Base-by-base conservation (phyloP, 2,888 invertebrate species). In the Ceriagrion tenellum region DNA sequence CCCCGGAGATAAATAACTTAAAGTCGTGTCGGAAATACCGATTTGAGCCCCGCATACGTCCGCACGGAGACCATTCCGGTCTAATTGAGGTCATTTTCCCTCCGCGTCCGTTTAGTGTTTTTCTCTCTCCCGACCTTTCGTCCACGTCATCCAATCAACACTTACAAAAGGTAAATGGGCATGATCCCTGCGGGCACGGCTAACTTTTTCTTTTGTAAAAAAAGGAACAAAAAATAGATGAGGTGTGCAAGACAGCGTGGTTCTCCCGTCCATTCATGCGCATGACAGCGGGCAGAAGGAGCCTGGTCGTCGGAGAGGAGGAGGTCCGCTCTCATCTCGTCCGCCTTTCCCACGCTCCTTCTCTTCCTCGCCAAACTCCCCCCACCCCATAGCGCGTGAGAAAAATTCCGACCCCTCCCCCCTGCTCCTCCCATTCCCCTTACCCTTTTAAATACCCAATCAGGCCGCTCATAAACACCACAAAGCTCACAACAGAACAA, bases 301-400 rank as follows among this genome's bases (percentile, higher is more conserved):
- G 69, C 26, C 26, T 69, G 69, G 23, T 23, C 23, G 69, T 8
- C 69, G 13, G 81, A 23, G 69, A n/a, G 63, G 4, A 74, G 30
- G 74, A 30, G 81, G 81, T 13, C 35, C 81, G 30, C 35, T 81
- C 74, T 16, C 74, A 89, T 13, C 47, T 26, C n/a, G n/a, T n/a
- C 47, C 13, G 26, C 93, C 74, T 63, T 93, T 93, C 93, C 93
- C 93, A 93, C 93, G 93, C 69, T 93, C 93, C n/a, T n/a, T n/a
- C n/a, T n/a, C n/a, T n/a, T n/a, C n/a, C 18, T 23, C 63, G 16
- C 59, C 20, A 16, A 47, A 55, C 30, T 63, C 55, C 91, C 55
- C 91, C 55, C 63, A 20, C n/a, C 63, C 63, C 63, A 47, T 91
- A 59, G 63, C 91, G 59, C 63, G 91, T 40, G 30, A 23, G 30